A percentile compares a stretch with the other conserved stretches of the same genome.
These are phyloP conservation scores for Latrodectus hesperus DNA, from an alignment of 2,888 invertebrate species.

Conservation along the genomic window DNA sequence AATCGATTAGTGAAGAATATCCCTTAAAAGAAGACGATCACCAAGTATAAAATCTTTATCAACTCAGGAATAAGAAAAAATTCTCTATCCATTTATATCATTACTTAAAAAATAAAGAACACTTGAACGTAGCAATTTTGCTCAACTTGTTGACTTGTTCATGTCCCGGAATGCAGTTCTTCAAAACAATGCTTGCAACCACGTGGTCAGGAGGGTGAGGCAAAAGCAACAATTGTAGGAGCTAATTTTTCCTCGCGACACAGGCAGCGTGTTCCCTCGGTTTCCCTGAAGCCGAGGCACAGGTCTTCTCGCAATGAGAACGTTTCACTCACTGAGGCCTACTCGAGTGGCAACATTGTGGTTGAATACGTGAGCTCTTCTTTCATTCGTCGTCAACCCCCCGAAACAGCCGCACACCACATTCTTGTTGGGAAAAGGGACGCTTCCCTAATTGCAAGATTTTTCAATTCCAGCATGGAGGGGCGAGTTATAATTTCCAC, in stretches of 20 bases:
- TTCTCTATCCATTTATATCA: too few species aligned
- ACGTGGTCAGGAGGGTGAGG: conserved; percentile 16
- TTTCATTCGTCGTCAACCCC: conserved; percentile 38
- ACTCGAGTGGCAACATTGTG: conserved; percentile 62
- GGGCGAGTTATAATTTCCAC: too few species aligned
- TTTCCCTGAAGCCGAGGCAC: conserved; percentile 24
- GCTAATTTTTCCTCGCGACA: conserved; percentile 9
- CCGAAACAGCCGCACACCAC: conserved; percentile 27
- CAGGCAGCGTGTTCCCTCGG: conserved; percentile 12
- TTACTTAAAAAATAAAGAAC: too few species aligned
- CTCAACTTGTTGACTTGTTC: too few species aligned
- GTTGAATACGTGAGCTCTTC: conserved; percentile 55
- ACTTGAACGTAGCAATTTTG: too few species aligned
- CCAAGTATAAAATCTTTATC: background rate
- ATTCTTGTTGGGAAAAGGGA: background rate
- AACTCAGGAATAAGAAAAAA: background rate
- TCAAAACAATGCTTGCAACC: background rate
- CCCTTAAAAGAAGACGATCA: background rate
- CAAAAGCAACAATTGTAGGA: background rate
- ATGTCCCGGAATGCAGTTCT: too few species aligned
- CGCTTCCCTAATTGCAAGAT: background rate
- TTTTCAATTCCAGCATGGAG: too few species aligned
- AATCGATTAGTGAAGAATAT: background rate
- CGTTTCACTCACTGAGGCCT: conserved; percentile 45
- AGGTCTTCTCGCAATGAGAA: conserved; percentile 10